These are phyloP conservation scores for Hypotaenidia philippensis DNA, from an alignment of 2,797 vertebrate genomes.

Conservation along the genomic window DNA sequence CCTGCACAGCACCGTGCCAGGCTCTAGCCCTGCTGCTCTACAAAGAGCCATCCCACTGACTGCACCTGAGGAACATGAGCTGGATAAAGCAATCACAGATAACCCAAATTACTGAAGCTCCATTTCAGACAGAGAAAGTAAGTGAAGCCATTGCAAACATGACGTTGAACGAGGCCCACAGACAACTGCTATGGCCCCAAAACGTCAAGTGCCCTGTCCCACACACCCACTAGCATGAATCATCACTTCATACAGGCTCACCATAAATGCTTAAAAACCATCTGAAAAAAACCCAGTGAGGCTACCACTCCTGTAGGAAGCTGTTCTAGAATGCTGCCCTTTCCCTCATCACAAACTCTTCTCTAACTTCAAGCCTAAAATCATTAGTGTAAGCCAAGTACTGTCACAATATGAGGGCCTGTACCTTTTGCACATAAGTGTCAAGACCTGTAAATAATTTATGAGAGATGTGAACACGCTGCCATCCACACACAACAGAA, in stretches of 20 bases:
- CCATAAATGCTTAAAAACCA: background rate
- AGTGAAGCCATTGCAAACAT: background rate
- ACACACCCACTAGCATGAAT: background rate
- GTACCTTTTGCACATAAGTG: background rate
- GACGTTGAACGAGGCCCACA: background rate
- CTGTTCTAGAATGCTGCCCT: background rate
- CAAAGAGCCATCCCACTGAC: background rate
- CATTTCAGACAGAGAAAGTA: background rate
- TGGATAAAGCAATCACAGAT: background rate
- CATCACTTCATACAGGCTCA: background rate
- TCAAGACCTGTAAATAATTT: background rate
- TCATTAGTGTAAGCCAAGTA: background rate
- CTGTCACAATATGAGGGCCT: background rate
- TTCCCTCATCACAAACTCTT: background rate
- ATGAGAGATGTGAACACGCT: rapidly evolving
- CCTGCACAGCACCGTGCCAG: background rate
- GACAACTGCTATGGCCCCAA: background rate
- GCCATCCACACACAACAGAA: background rate
- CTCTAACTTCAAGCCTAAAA: background rate
- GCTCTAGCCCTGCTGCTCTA: background rate
- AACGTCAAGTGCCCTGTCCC: background rate
- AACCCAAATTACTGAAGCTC: background rate
- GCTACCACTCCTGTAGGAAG: background rate
- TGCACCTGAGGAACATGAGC: rapidly evolving
- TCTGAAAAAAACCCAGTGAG: background rate